Conservation (phyloP, 2,113 vertebrate genomes). For the Phylloscopus trochiloides region DNA sequence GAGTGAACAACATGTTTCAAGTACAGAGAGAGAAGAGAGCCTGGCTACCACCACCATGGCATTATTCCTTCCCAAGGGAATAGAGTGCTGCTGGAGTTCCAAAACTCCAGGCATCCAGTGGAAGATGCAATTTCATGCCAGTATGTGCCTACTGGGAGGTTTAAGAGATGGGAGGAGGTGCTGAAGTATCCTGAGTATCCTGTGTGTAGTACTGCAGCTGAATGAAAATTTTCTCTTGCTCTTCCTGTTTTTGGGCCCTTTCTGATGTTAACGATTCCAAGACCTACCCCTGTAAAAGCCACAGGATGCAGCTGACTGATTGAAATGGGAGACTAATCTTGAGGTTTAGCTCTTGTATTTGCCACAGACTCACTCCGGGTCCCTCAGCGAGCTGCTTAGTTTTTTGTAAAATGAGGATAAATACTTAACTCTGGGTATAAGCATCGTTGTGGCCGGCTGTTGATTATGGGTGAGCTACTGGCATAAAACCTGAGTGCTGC, state of each 20-base stretch:
- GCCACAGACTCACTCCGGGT: background rate
- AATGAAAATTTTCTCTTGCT: background rate
- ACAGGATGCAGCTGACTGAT: background rate
- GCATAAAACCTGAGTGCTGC: background rate
- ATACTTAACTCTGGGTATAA: background rate
- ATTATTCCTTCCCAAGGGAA: background rate
- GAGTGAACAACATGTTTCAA: background rate
- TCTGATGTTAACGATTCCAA: background rate
- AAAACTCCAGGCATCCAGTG: background rate
- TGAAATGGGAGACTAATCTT: background rate
- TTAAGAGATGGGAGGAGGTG: background rate
- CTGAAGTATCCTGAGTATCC: background rate
- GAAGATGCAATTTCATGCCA: background rate
- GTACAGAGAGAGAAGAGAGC: background rate
- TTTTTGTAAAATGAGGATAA: background rate
- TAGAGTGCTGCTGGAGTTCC: background rate
- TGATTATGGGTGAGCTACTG: background rate
- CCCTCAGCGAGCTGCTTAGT: fast-evolving
- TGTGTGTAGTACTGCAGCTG: background rate
- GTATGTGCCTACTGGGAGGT: background rate
- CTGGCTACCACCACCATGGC: fast-evolving
- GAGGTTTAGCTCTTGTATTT: background rate
- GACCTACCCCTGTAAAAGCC: background rate
- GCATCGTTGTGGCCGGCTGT: fast-evolving
- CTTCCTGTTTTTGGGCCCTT: background rate